These are phyloP conservation scores for Steatornis caripensis DNA, from an alignment of 2,113 vertebrate genomes.

Conservation along the genomic window DNA sequence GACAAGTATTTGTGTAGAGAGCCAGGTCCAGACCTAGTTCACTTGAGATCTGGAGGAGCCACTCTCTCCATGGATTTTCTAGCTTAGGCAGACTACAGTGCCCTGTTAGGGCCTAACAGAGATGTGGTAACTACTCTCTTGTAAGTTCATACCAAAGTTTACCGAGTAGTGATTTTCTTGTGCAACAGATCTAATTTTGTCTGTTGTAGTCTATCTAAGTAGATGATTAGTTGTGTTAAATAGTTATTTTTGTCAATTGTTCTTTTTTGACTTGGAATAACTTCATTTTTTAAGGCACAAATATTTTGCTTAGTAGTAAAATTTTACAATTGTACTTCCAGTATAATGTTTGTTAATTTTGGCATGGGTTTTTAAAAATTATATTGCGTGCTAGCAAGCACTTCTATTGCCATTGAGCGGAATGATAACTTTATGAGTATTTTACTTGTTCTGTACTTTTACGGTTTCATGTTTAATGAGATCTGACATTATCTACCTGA, in stretches of 20 bases:
- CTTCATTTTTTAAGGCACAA: background rate
- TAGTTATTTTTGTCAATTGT: background rate
- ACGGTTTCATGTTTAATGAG: background rate
- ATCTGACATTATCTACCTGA: background rate
- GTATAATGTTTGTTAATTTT: background rate
- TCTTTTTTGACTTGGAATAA: background rate
- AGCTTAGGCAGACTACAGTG: background rate
- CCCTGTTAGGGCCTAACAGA: fast-evolving
- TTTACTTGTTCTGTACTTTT: background rate
- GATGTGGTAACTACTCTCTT: background rate
- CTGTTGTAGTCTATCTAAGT: background rate
- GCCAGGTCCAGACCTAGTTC: background rate
- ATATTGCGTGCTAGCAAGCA: background rate
- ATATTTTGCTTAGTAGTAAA: background rate
- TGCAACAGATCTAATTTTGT: background rate
- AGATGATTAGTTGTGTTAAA: background rate
- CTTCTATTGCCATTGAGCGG: background rate
- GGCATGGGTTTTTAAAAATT: background rate
- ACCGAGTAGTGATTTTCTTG: background rate
- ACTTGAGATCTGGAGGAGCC: background rate
- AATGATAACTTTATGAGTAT: background rate
- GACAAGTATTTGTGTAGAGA: background rate
- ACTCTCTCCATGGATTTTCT: background rate
- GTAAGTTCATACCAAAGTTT: background rate
- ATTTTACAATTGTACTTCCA: background rate